Percentiles rank a stretch among this genome's conserved stretches.
phyloP scores from a whole-genome alignment of 2,888 invertebrate species.

The Ophonus ardosiacus region DNA sequence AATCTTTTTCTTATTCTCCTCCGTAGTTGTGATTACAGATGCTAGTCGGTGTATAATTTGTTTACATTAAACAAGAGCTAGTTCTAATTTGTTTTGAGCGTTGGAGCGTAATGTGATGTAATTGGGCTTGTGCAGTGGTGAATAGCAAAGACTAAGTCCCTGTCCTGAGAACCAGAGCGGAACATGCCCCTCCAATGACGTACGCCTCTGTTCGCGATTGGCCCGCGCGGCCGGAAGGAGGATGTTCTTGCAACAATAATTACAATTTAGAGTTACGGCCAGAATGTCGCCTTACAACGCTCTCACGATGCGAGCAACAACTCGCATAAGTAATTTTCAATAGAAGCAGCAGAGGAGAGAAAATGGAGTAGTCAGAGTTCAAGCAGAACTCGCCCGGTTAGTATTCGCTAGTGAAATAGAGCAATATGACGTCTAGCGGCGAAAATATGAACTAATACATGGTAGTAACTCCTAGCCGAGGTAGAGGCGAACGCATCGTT shows the following conservation, averaged over 20 bases:
- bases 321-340: background rate
- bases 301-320: conserved; percentile 1
- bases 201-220: conserved; percentile 48
- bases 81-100: conserved; percentile 35
- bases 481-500: too few species aligned
- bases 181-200: conserved; percentile 46
- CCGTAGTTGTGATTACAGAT: too few species aligned
- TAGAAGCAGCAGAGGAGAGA: too few species aligned
- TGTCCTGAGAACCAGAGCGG: conserved; percentile 1
- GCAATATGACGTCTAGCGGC: too few species aligned
- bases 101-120: conserved; percentile 43
- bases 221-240: conserved; percentile 49
- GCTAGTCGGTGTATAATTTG: conserved; percentile 25
- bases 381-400: too few species aligned
- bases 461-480: too few species aligned
- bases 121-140: conserved; percentile 31
- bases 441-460: too few species aligned
- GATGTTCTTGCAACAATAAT: conserved; percentile 55
- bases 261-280: conserved; percentile 59
- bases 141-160: conserved; percentile 25
- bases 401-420: too few species aligned
- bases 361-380: too few species aligned
- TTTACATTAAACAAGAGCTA: conserved; percentile 29
- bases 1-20: too few species aligned
- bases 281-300: conserved; percentile 24